Base-by-base conservation (phyloP, 2,888 invertebrate species). In the Tenthredo mesomela region DNA sequence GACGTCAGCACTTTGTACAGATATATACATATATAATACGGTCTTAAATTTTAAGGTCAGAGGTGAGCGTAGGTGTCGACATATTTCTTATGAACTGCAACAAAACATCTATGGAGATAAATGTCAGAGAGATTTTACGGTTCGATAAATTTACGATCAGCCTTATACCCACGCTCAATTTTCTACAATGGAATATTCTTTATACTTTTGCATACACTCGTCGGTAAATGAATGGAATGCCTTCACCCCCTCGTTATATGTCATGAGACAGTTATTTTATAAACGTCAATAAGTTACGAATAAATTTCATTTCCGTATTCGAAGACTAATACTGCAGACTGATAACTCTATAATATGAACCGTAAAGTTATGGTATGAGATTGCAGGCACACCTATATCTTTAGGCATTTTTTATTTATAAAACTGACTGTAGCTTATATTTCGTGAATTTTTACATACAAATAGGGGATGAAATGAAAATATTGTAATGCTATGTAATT, bases 141-240 rank as follows among this genome's bases (percentile, higher is more conserved):
- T 71, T 21, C 71, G n/a, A 71, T 37, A 71, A 71, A 21, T 9
- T 71, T 29, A 0, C 3, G 9, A 43, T n/a, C 25, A 73, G 12
- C 67, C 61, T 25, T n/a, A n/a, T n/a, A 73, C 73, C 73, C 73
- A 73, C 40, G 43, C 73, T 73, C 43, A 43, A 73, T 73, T 43
- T 43, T 40, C 12, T 10, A 25, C 21, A 73, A 73, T 73, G 21
- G 15, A 73, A 73, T 9, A 21, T 43, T 73, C 43, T 10, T 21
- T 18, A 21, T 43, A 25, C 73, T 43, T 43, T 43, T 43, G 10
- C 71, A 73, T 18, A 21, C 10, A 21, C 10, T 43, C 40, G 43
- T 73, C 43, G 43, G n/a, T 12, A 43, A 73, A 73, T 73, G 40
- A 73, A 73, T 33, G 67, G 18, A 33, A 67, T 67, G 6, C 33